A percentile compares a stretch with the other conserved stretches of the same genome.
Conservation (phyloP, 2,113 vertebrate species). For the Mus musculus region GRCm39 chr7:77816001-77816500, state of each 20-base stretch:
- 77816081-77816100: not conserved
- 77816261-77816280: not conserved
- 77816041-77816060: not conserved
- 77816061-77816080: not conserved
- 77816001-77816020: not conserved
- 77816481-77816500: not conserved
- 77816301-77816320: not conserved
- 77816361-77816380: not conserved
- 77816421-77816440: not conserved
- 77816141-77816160: not conserved
- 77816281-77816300: not conserved
- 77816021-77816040: not conserved
- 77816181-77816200: not conserved
- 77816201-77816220: not conserved
- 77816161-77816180: not conserved
- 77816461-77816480: not conserved
- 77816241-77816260: not conserved
- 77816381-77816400: slow-evolving; percentile 9
- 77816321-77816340: not conserved
- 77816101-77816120: not conserved
- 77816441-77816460: not conserved
- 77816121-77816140: not conserved
- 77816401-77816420: slow-evolving; percentile 35
- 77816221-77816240: not conserved
- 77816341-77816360: not conserved